These are phyloP conservation scores for Orchesellides sinensis DNA, from an alignment of 2,888 invertebrate genomes.

Conservation along the genomic window DNA sequence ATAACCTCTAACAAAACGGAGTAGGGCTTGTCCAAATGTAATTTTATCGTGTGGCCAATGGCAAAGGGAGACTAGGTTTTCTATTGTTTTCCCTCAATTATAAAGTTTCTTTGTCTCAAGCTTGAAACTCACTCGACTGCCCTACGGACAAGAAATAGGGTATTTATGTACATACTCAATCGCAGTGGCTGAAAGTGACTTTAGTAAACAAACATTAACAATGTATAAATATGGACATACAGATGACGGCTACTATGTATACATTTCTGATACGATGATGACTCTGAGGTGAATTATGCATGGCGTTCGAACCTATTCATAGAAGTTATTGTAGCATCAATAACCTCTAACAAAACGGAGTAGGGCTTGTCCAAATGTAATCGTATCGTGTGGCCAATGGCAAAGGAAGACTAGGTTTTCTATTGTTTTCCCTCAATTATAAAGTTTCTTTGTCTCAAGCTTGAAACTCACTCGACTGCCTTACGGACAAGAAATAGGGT, in stretches of 20 bases:
- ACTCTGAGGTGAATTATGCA: conserved; percentile 43
- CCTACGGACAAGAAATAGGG: too few species aligned
- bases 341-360: neutral
- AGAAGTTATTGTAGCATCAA: conserved; percentile 28
- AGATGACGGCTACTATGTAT: conserved; percentile 21
- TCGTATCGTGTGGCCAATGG: neutral
- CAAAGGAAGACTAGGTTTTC: neutral
- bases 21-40: neutral
- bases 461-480: too few species aligned
- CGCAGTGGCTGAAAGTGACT: too few species aligned
- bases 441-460: too few species aligned
- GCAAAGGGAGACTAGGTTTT: neutral
- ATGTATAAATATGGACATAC: too few species aligned
- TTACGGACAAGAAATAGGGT: too few species aligned
- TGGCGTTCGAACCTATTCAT: conserved; percentile 47
- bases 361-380: neutral
- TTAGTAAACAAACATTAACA: too few species aligned
- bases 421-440: neutral
- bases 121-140: too few species aligned
- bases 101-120: too few species aligned
- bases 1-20: neutral
- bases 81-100: conserved; percentile 2
- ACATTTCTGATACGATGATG: conserved; percentile 10
- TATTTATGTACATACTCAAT: too few species aligned
- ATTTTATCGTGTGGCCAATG: neutral